Conservation (phyloP, 2,797 vertebrate species). For the Spatula versicolor region DNA sequence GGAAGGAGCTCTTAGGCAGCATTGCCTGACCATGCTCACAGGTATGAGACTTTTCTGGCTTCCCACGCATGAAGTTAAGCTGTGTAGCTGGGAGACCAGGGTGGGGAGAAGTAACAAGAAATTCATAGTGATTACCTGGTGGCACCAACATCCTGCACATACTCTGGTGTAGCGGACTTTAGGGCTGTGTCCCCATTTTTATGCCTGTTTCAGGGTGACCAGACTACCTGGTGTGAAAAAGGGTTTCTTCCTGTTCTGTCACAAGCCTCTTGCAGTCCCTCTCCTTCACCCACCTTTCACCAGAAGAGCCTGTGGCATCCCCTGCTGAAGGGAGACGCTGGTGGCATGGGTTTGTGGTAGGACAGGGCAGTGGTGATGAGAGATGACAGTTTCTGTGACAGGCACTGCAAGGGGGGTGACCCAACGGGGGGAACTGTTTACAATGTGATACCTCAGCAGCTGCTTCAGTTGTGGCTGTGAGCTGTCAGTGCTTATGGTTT, state of each 20-base stretch:
- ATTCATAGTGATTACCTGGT: background rate
- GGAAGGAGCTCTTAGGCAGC: background rate
- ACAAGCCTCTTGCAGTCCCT: fast-evolving
- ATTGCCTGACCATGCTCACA: background rate
- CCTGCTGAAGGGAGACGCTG: fast-evolving
- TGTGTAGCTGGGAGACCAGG: fast-evolving
- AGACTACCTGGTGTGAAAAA: background rate
- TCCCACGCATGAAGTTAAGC: fast-evolving
- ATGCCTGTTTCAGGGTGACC: background rate
- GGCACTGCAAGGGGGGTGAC: background rate
- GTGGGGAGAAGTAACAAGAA: background rate
- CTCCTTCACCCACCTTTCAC: background rate
- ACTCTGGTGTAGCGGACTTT: fast-evolving
- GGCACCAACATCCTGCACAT: background rate
- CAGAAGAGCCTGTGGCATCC: fast-evolving
- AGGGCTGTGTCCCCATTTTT: background rate
- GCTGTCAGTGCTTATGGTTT: conserved; percentile 44
- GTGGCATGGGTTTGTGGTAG: background rate
- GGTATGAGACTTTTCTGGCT: background rate
- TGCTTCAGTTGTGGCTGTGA: conserved; percentile 19
- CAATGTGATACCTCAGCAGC: conserved; percentile 54
- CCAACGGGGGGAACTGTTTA: background rate
- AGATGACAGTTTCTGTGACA: conserved; percentile 13
- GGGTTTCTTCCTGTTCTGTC: background rate
- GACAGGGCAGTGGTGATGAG: background rate